Evolutionary conservation across 2,113 vertebrate genomes (phyloP), one percentile per base, ranked within the genome.

Genomic region (Nycticryphes semicollaris): DNA sequence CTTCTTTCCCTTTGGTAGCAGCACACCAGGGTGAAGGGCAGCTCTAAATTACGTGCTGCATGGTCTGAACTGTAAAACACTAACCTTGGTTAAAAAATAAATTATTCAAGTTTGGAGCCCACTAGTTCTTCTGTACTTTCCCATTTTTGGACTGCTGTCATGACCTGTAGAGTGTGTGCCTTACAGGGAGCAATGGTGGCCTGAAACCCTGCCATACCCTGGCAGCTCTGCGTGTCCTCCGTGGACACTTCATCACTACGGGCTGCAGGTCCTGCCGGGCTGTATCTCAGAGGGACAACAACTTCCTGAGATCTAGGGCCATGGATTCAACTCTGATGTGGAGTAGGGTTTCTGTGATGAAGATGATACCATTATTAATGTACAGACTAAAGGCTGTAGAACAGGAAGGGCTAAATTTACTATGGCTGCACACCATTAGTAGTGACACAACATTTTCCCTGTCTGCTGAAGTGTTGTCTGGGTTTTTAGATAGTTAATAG

Each of bases 381-480:
- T 9, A 35, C 10, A 18, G 45, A 15, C 5, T 54, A 18, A 45
- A 57, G 31, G 23, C 3, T 66, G 23, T 53, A 6, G 41, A 72
- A 30, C 27, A 48, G 3, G 30, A 11, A 35, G 35, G 41, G 51
- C 56, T 74, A 33, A n/a, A 77, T 60, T 81, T 47, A 9, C 8
- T 2, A 18, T 0, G 2, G 12, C 14, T 62, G 45, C 60, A 62
- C 7, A 20, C 27, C 8, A 59, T 16, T 33, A 7, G 3, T 31
- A 62, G 9, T 12, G 41, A 79, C 28, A 50, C 6, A 60, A 51
- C 78, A 87, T 35, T 53, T 28, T 27, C 12, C 33, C 16, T 41
- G 25, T 59, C 22, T 0, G 0, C 24, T 87, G 60, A 78, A 92
- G 72, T 45, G 11, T 37, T 59, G 13, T 28, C 22, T 15, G 27